Base-by-base conservation (phyloP, 2,797 vertebrate genomes). In the Neopelma chrysocephalum region DNA sequence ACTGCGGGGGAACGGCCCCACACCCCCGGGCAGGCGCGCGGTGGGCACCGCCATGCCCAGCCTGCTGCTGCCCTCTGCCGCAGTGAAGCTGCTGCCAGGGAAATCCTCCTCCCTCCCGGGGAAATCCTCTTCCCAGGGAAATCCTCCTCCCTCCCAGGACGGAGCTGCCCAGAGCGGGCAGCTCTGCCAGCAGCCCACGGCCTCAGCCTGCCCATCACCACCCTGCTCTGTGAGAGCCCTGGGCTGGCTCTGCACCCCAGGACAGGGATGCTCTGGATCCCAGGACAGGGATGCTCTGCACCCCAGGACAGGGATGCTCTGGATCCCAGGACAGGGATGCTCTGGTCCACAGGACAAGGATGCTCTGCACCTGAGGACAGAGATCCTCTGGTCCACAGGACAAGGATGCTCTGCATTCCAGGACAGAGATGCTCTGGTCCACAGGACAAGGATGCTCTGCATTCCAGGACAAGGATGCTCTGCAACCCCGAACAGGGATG, bases 31-130 rank as follows among this genome's bases (percentile, higher is more conserved):
- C 10, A 13, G 61, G 62, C 38, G 7, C 60, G 50, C 64, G 27
- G 51, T 1, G 42, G 70, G 77, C 51, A 58, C 34, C 4, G 4
- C 58, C 1, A 25, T 38, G 90, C 76, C 81, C 42, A 18, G 91
- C 29, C 61, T 83, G 93, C 81, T 95, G 79, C 95, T 97, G 94
- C 96, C 95, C 93, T 91, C 96, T 91, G 94, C 87, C 57, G 40
- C 47, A 7, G 26, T 20, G 2, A 11, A 9, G 29, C 26, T 2
- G 60, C 84, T 62, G 87, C 89, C 88, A 12, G 77, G 83, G 81
- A 76, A 50, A 66, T 3, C 56, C 31, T 58, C 2, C 58, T 66
- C 47, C 2, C 58, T 66, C 47, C 81, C 47, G 15, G 69, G 69
- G 36, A 82, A 26, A 34, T 16, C 43, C 78, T 21, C 65, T 9